Base-by-base conservation (phyloP, 1,140 invertebrate genomes). In the Diplogasteroides magnus region DNA sequence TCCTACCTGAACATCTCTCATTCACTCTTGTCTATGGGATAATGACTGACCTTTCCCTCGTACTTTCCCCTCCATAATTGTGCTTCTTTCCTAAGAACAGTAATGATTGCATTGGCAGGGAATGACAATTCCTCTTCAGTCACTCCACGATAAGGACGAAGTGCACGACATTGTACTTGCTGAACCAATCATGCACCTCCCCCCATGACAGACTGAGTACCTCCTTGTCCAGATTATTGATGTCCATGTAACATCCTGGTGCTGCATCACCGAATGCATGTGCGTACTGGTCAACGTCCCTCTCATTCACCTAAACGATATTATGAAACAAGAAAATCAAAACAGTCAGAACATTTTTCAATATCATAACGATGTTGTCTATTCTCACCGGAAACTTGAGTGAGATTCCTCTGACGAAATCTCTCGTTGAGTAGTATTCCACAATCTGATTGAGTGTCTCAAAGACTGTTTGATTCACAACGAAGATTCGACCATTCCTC, bases 401-500 rank as follows among this genome's bases (percentile, higher is more conserved):
- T 37, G 63, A 77, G 57, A 83, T 74, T n/a, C 80, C 80, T 37
- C 77, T 58, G 28, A 82, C 76, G 56, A 82, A 83, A 56, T 81
- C 77, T 66, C 67, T 66, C 1, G 31, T 73, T 29, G 59, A 48
- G 61, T 82, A 82, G 65, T 72, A 81, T 14, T 83, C 81, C 19
- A 82, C 81, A 61, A 82, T 70, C 57, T 82, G 74, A 67, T 82
- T 82, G 11, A 82, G 67, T 67, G 76, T 83, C 59, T 82, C 80
- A 65, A 82, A 82, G n/a, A 80, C 76, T 25, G 72, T 78, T 59
- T 83, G 78, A 64, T 77, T 78, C 2, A 82, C 79, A 26, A 82
- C 81, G 58, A 82, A 82, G 28, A 82, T 81, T 23, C 80, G 64
- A 3, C 80, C 80, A 32, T 82, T 81, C n/a, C 81, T 31, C 61